These are phyloP conservation scores for Malachius bipustulatus DNA, from an alignment of 2,888 invertebrate species.

Conservation along the genomic window DNA sequence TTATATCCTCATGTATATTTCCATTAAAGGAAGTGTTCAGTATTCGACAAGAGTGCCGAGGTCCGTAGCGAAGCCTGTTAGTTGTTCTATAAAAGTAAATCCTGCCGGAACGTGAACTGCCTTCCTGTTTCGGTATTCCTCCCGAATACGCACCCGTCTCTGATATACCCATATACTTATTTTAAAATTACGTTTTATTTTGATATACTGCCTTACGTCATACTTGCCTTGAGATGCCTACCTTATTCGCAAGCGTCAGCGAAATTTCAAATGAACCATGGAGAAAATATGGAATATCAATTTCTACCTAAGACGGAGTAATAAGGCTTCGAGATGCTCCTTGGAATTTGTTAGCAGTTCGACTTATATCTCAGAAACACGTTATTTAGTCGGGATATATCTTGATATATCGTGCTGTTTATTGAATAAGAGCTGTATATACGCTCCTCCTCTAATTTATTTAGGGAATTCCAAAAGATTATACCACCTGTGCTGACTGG, in stretches of 20 bases:
- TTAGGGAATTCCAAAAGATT: no score
- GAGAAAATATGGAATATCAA: no score
- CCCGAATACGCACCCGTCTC: constrained; percentile 21
- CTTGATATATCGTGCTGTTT: no score
- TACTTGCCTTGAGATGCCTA: neutral
- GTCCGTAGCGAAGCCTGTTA: constrained; percentile 33
- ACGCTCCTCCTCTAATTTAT: no score
- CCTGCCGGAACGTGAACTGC: constrained; percentile 32
- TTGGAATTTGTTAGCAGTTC: no score
- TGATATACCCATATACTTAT: constrained; percentile 28
- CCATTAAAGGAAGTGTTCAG: constrained; percentile 34
- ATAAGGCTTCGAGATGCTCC: no score
- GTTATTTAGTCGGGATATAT: no score
- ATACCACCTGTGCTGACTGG: no score
- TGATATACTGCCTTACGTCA: constrained; percentile 21
- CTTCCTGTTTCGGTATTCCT: constrained; percentile 29
- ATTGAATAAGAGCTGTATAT: no score
- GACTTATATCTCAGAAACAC: no score
- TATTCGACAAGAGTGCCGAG: constrained; percentile 30
- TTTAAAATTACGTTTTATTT: constrained; percentile 30
- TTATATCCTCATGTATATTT: constrained; percentile 35
- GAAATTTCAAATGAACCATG: constrained; percentile 1
- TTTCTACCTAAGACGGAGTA: no score
- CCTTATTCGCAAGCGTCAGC: constrained; percentile 1
- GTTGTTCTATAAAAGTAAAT: constrained; percentile 37